Percentiles rank a stretch among this genome's conserved stretches.
phyloP scores from a whole-genome alignment of 2,888 invertebrate genomes.

The Venusia cambrica region DNA sequence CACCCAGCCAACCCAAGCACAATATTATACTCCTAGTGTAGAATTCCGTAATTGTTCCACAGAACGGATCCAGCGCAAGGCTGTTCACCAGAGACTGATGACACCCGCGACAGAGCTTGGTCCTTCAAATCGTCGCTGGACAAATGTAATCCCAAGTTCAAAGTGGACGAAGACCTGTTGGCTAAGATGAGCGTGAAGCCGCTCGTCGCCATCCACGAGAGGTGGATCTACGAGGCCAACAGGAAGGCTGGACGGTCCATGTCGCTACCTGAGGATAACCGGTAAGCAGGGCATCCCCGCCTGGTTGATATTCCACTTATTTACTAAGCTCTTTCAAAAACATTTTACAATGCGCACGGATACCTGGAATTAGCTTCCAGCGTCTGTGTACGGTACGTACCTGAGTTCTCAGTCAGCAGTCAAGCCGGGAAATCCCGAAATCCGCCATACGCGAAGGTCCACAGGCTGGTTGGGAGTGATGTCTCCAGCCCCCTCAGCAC shows the following conservation, averaged over 20 bases:
- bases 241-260: slow-evolving; percentile 59
- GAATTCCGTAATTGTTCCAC: slow-evolving; percentile 22
- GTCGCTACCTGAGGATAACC: slow-evolving; percentile 66
- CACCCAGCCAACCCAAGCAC: too few relatives aligned
- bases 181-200: slow-evolving; percentile 67
- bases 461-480: too few relatives aligned
- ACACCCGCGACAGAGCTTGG: slow-evolving; percentile 43
- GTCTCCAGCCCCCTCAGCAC: too few relatives aligned
- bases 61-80: slow-evolving; percentile 46
- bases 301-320: too few relatives aligned
- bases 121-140: slow-evolving; percentile 41
- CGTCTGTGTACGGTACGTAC: too few relatives aligned
- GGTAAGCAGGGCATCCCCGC: slow-evolving; percentile 48
- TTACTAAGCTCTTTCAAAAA: too few relatives aligned
- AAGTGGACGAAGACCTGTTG: slow-evolving; percentile 54
- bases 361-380: too few relatives aligned
- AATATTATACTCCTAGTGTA: too few relatives aligned
- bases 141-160: slow-evolving; percentile 31
- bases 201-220: slow-evolving; percentile 72
- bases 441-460: too few relatives aligned
- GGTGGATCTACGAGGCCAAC: slow-evolving; percentile 73
- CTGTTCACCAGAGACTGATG: slow-evolving; percentile 40
- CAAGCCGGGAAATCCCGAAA: too few relatives aligned
- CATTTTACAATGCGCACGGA: too few relatives aligned
- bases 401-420: too few relatives aligned